phyloP scores from a whole-genome alignment of 2,888 invertebrate species.

The Agrochola circellaris region DNA sequence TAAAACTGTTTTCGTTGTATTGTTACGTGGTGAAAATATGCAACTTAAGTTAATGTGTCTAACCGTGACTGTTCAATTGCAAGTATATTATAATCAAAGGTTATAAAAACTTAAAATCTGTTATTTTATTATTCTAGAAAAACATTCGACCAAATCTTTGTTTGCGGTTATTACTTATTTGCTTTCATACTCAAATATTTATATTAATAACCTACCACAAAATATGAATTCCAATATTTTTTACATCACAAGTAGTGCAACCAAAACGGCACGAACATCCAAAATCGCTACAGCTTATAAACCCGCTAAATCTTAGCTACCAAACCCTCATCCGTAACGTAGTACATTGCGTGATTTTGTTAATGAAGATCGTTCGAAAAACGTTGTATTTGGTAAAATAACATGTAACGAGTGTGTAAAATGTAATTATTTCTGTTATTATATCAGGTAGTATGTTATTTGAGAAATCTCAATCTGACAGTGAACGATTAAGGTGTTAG shows the following conservation, averaged over 20 bases:
- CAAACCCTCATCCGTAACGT: constrained; percentile 23
- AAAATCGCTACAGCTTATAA: constrained; percentile 39
- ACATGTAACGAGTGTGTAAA: constrained; percentile 76
- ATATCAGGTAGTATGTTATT: constrained; percentile 61
- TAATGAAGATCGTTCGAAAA: constrained; percentile 81
- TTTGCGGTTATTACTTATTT: background rate
- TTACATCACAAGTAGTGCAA: too few relatives aligned
- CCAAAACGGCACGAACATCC: background rate
- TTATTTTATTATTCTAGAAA: background rate
- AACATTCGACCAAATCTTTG: background rate
- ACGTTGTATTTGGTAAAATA: constrained; percentile 79
- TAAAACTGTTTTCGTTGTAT: background rate
- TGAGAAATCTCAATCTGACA: constrained; percentile 59
- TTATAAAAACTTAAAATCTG: background rate
- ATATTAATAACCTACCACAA: background rate
- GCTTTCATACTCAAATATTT: constrained; percentile 1
- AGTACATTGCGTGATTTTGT: constrained; percentile 77
- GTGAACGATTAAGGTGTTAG: constrained; percentile 69
- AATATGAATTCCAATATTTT: background rate
- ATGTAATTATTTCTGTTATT: constrained; percentile 75
- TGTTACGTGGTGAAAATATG: background rate
- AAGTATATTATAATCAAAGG: background rate
- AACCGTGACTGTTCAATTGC: background rate
- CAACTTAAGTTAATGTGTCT: background rate
- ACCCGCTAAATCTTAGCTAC: constrained; percentile 37